Conservation (phyloP, 2,888 invertebrate genomes). For the Troides helena region DNA sequence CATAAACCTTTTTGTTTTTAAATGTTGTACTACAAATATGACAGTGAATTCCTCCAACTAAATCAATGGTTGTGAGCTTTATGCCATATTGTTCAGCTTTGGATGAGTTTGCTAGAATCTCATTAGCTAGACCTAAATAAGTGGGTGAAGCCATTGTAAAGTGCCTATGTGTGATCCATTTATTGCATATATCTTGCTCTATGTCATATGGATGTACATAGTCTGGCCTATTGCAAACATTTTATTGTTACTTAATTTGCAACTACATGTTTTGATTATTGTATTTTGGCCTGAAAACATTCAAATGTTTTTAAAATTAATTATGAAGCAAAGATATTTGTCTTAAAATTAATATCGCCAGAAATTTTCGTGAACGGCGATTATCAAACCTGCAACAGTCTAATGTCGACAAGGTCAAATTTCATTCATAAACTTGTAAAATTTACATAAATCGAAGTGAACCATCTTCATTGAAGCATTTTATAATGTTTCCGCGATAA, state of each 20-base stretch:
- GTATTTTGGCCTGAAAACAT: slow-evolving; percentile 50
- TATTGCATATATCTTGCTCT: slow-evolving; percentile 51
- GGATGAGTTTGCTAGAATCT: slow-evolving; percentile 35
- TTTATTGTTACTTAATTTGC: slow-evolving; percentile 46
- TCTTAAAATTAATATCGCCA: not conserved
- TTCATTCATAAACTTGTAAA: slow-evolving; percentile 28
- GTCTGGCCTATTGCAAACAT: slow-evolving; percentile 62
- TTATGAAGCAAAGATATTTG: not conserved
- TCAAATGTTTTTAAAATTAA: slow-evolving; percentile 20
- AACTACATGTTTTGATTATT: slow-evolving; percentile 63
- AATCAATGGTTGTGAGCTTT: slow-evolving; percentile 65
- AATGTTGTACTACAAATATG: slow-evolving; percentile 76
- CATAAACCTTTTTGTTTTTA: slow-evolving; percentile 75
- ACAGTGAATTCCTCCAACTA: slow-evolving; percentile 79
- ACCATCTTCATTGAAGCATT: slow-evolving; percentile 21
- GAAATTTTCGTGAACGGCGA: slow-evolving; percentile 3
- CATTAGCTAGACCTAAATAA: slow-evolving; percentile 31
- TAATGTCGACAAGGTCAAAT: slow-evolving; percentile 29
- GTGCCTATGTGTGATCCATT: slow-evolving; percentile 66
- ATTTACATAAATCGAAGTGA: slow-evolving; percentile 18
- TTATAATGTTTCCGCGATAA: slow-evolving; percentile 22
- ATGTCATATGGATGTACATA: slow-evolving; percentile 53
- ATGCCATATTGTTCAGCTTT: slow-evolving; percentile 33
- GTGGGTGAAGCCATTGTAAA: slow-evolving; percentile 53
- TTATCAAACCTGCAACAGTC: slow-evolving; percentile 23